phyloP scores from a whole-genome alignment of 2,888 invertebrate genomes.

The Lobophora halterata region DNA sequence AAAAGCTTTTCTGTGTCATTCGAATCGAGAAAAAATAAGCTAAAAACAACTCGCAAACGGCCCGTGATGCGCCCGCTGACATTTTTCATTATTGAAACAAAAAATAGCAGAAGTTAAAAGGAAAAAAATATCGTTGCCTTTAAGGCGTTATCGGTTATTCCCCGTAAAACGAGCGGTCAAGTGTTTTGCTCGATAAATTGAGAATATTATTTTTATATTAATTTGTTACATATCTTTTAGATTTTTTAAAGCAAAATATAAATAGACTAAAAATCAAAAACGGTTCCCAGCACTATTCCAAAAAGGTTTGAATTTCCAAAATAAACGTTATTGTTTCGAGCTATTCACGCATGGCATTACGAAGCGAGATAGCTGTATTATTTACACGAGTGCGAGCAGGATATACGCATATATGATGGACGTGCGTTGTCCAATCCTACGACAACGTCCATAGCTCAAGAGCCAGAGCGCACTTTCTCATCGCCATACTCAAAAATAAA shows the following conservation, averaged over 20 bases:
- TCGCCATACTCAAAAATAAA: constrained; percentile 72
- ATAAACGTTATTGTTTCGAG: constrained; percentile 69
- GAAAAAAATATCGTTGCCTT: constrained; percentile 36
- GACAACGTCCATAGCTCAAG: constrained; percentile 71
- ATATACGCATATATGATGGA: constrained; percentile 63
- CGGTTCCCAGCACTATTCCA: constrained; percentile 37
- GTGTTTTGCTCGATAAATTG: constrained; percentile 6
- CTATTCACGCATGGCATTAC: constrained; percentile 59
- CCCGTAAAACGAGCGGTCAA: constrained; percentile 13
- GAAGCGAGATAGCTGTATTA: constrained; percentile 38
- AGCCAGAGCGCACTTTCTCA: constrained; percentile 72
- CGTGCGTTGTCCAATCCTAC: constrained; percentile 58
- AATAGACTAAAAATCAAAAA: constrained; percentile 23
- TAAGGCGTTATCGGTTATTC: constrained; percentile 33
- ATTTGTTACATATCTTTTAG: constrained; percentile 1
- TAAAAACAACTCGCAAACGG: constrained; percentile 36
- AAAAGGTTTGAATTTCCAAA: constrained; percentile 59
- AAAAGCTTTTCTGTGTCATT: constrained; percentile 78
- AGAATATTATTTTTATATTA: not conserved
- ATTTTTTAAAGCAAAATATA: constrained; percentile 8
- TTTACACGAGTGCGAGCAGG: constrained; percentile 40
- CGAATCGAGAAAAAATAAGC: constrained; percentile 43
- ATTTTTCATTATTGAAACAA: constrained; percentile 66
- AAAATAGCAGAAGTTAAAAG: constrained; percentile 42
- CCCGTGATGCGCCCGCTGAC: constrained; percentile 64